Evolutionary conservation across 2,797 vertebrate genomes (phyloP), one percentile per base, ranked within the genome.

Genomic region (Fundulus diaphanus): DNA sequence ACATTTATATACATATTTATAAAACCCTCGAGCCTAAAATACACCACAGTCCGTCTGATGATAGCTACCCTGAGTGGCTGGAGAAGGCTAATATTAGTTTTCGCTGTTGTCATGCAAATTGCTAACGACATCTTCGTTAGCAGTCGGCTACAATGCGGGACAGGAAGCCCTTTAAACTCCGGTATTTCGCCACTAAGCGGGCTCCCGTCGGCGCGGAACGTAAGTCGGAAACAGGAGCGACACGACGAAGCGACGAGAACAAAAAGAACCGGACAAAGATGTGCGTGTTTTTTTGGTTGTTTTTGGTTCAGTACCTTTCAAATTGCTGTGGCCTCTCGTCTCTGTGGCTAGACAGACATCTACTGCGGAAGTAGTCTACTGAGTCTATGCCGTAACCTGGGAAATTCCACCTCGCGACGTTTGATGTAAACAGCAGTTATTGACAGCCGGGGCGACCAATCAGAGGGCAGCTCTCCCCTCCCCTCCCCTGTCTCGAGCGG

Each of bases 381-480:
- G 91, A 80, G 82, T 92, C 90, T 85, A 77, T 89, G 91, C 91
- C 91, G 94, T 94, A 95, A 94, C 94, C 90, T 92, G 95, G 95
- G 95, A 96, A 96, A 96, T 96, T 96, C 95, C 95, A 95, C 90
- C 92, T 92, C 92, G 80, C 87, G 84, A 87, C 90, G 89, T 91
- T 92, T 92, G 90, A 93, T 92, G 93, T 95, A 94, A 96, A 95
- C 94, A 95, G 93, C 90, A 61, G 40, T 89, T 88, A 89, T 48
- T 93, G 94, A 92, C 92, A 85, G 52, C 31, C 0, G 0, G 0
- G 6, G 35, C 12, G 68, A 44, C 93, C 93, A 95, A 94, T 94
- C 87, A 82, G 76, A 0, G 35, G 15, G 0, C 54, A 37, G 79
- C 56, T 54, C 74, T n/a, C n/a, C n/a, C n/a, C n/a, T n/a, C n/a